Percentiles rank a stretch among this genome's conserved stretches.
Conservation (phyloP, 2,113 vertebrate species). For the Alethe diademata region DNA sequence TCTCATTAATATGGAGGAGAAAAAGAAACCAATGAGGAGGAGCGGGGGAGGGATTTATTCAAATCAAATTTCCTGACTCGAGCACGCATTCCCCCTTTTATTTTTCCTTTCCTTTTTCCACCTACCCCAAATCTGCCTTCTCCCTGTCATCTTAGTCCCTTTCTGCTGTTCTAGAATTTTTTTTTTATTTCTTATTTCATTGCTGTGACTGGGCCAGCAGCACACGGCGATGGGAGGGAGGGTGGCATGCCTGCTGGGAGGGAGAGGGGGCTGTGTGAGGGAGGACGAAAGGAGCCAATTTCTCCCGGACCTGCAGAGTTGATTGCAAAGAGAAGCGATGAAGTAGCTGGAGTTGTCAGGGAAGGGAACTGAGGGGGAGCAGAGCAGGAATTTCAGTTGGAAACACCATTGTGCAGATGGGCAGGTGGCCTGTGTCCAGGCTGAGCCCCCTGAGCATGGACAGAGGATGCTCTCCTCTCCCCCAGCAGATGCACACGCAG, state of each 20-base stretch:
- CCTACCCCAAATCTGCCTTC: not conserved
- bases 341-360: not conserved
- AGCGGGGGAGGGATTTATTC: constrained; percentile 26
- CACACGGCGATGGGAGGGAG: not conserved
- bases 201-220: not conserved
- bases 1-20: constrained; percentile 4
- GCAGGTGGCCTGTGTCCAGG: not conserved
- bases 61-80: constrained; percentile 12
- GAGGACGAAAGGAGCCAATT: not conserved
- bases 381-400: not conserved
- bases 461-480: not conserved
- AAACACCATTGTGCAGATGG: not conserved
- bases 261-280: not conserved
- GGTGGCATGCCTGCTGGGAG: not conserved
- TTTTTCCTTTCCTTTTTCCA: not conserved
- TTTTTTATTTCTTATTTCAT: not conserved
- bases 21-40: constrained; percentile 32
- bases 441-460: not conserved
- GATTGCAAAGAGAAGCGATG: not conserved
- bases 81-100: rapidly evolving
- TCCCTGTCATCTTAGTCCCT: not conserved
- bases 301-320: not conserved
- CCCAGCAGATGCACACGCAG: not conserved
- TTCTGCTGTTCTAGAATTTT: not conserved
- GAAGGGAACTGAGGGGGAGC: not conserved